Conservation (phyloP, 2,888 invertebrate species). For the Prostheceraeus crozeri region DNA sequence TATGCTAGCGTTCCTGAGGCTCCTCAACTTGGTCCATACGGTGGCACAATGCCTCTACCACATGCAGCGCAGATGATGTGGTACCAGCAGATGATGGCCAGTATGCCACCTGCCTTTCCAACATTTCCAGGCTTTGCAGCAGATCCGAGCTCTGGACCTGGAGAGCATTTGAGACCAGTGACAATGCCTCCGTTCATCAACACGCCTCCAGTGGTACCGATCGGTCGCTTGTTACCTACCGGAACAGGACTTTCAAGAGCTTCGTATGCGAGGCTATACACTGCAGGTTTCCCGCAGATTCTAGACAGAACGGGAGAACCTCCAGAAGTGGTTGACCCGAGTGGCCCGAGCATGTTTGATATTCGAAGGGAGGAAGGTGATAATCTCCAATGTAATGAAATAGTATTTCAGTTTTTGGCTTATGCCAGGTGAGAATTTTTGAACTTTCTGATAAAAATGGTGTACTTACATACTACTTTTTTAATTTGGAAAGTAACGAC, state of each 20-base stretch:
- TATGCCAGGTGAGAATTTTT: constrained; percentile 57
- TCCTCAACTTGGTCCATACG: no score
- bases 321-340: constrained; percentile 56
- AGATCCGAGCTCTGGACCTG: not conserved
- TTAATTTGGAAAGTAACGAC: no score
- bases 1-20: no score
- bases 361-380: constrained; percentile 45
- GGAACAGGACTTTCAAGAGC: constrained; percentile 52
- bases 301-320: constrained; percentile 54
- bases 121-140: no score
- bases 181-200: constrained; percentile 7
- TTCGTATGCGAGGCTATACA: constrained; percentile 54
- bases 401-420: constrained; percentile 59
- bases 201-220: not conserved
- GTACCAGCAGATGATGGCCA: constrained; percentile 10
- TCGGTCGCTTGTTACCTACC: constrained; percentile 30
- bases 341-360: constrained; percentile 12
- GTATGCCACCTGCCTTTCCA: no score
- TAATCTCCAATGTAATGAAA: constrained; percentile 57
- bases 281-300: constrained; percentile 51
- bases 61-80: constrained; percentile 22
- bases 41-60: constrained; percentile 12
- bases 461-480: no score
- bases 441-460: no score
- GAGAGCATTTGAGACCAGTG: not conserved